Conservation (phyloP, 2,113 vertebrate species). For the Hydrochoerus hydrochaeris region DNA sequence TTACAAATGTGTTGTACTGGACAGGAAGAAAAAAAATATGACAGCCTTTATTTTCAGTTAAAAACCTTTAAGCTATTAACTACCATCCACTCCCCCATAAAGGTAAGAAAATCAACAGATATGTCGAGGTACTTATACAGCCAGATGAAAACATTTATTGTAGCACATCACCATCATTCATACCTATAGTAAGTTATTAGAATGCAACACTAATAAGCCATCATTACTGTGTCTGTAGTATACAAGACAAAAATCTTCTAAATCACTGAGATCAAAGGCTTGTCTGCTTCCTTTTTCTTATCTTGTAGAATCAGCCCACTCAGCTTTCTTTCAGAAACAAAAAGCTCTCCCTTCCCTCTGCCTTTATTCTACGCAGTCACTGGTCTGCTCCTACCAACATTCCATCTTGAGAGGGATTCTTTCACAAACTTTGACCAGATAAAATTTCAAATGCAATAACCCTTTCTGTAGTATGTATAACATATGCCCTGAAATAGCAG, state of each 20-base stretch:
- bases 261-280: neutral
- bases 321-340: slow-evolving; percentile 14
- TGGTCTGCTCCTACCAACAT: neutral
- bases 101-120: slow-evolving; percentile 10
- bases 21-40: slow-evolving; percentile 17
- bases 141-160: neutral
- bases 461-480: neutral
- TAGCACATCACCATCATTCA: neutral
- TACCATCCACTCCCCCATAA: neutral
- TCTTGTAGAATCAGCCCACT: neutral
- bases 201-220: neutral
- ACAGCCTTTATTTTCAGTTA: slow-evolving; percentile 40
- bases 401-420: neutral
- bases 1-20: neutral
- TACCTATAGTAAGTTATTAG: neutral
- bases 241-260: neutral
- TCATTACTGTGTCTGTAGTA: neutral
- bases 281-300: neutral
- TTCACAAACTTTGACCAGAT: neutral
- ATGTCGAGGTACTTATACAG: neutral
- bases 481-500: neutral
- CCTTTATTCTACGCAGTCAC: neutral
- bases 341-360: neutral
- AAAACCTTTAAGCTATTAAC: slow-evolving; percentile 10
- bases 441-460: neutral